Base-by-base conservation (phyloP, 1,140 invertebrate species). In the Eumaeus atala region DNA sequence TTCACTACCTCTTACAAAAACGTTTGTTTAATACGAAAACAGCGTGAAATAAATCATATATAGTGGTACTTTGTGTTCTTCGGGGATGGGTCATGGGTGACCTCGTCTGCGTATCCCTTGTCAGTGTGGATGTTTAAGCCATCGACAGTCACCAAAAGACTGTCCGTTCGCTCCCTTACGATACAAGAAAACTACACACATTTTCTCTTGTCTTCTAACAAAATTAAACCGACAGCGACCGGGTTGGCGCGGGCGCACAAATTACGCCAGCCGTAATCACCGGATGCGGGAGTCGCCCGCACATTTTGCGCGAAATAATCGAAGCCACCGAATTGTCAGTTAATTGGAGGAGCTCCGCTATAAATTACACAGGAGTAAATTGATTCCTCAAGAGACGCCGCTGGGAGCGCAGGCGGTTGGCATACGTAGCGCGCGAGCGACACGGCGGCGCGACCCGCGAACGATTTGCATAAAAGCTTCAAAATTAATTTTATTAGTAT, bases 211-310 rank as follows among this genome's bases (percentile, higher is more conserved):
- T 81, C 78, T 78, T 81, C 77, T 82, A 82, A 84, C 74, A 82
- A 82, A 84, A 83, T 77, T 82, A 68, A 59, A 70, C 59, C n/a
- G 16, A 42, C n/a, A 49, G 28, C n/a, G 21, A n/a, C n/a, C n/a
- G n/a, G n/a, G n/a, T n/a, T n/a, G n/a, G n/a, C n/a, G 28, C 18
- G 21, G 9, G 35, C 36, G 36, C 38, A 40, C 37, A 18, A 17
- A 18, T 52, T 18, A 14, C 21, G 18, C 10, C n/a, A n/a, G n/a
- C 36, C 72, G 67, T 84, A 86, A 86, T 81, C 73, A 72, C 83
- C 83, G 83, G 83, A 86, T 86, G 83, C 83, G 83, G 83, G 83
- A 81, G 77, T 74, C 76, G 75, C 73, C 77, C 77, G 73, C 74
- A 79, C 78, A 76, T 84, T 80, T 82, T 76, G 76, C 66, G 78